Evolutionary conservation across 2,113 vertebrate species (phyloP).

Genomic region (Pyxicephalus adspersus): DNA sequence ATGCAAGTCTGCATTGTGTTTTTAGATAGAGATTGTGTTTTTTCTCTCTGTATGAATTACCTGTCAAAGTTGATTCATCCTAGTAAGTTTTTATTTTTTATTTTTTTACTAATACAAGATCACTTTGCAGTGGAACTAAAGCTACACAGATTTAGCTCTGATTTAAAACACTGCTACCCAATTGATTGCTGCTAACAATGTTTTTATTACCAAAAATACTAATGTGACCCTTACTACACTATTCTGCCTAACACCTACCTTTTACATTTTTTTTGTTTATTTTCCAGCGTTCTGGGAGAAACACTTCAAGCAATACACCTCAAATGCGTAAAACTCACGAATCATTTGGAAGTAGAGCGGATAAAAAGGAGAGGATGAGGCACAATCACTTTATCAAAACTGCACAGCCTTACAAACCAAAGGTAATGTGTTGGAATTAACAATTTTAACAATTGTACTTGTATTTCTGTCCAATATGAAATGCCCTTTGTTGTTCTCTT

Average conservation of each 20-base stretch:
- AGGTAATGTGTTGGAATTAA: conserved; percentile 71
- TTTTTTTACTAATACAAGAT: too few species aligned
- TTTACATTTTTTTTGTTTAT: neutral
- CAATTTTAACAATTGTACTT: too few species aligned
- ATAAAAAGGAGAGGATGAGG: conserved; percentile 96
- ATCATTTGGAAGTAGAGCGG: conserved; percentile 91
- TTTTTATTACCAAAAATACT: neutral
- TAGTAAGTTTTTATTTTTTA: too few species aligned
- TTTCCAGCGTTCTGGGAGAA: conserved; percentile 86
- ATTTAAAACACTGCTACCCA: too few species aligned
- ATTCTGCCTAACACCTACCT: neutral
- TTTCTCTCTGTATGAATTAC: too few species aligned
- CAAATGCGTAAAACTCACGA: conserved; percentile 90
- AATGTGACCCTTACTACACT: neutral
- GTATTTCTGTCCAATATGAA: too few species aligned
- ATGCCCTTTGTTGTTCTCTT: too few species aligned
- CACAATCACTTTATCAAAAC: conserved; percentile 99
- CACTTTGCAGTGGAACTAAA: too few species aligned
- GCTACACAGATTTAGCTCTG: too few species aligned
- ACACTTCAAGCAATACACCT: conserved; percentile 81
- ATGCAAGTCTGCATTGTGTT: too few species aligned
- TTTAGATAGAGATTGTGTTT: too few species aligned
- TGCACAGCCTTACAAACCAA: conserved; percentile 97
- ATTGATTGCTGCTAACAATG: neutral
- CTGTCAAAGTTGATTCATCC: too few species aligned